A percentile compares a stretch with the other conserved stretches of the same genome.
Evolutionary conservation across 2,113 vertebrate genomes (phyloP).

Genomic region (Jaculus jaculus): DNA sequence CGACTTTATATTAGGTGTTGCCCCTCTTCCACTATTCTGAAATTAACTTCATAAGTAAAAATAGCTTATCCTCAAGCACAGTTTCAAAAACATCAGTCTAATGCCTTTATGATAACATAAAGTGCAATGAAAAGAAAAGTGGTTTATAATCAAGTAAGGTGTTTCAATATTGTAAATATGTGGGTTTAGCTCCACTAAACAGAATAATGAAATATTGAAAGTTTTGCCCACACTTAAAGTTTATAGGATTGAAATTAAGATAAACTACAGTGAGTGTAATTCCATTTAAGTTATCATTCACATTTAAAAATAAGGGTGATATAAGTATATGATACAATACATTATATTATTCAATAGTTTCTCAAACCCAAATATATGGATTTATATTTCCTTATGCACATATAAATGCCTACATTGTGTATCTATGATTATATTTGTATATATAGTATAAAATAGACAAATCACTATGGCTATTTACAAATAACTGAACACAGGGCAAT

Average conservation of each 20-base stretch:
- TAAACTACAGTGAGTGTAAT: neutral
- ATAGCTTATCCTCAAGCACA: neutral
- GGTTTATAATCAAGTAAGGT: conserved; percentile 1
- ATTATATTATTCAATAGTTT: neutral
- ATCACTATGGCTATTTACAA: neutral
- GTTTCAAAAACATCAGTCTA: neutral
- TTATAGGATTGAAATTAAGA: conserved; percentile 4
- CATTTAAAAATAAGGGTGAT: neutral
- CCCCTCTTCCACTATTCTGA: neutral
- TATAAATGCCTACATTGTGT: neutral
- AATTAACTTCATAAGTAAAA: conserved; percentile 20
- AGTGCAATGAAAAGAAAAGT: neutral
- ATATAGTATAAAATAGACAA: neutral
- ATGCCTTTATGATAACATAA: neutral
- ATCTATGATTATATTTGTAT: neutral
- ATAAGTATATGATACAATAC: neutral
- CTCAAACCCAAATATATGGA: neutral
- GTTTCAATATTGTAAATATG: neutral
- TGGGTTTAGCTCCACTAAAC: neutral
- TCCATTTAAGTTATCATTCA: neutral
- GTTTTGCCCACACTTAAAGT: neutral
- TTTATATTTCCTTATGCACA: neutral
- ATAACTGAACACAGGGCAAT: neutral
- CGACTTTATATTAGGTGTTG: neutral
- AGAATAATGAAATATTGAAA: neutral